Conservation (phyloP, 2,888 invertebrate species). For the Ormyrus labotus region DNA sequence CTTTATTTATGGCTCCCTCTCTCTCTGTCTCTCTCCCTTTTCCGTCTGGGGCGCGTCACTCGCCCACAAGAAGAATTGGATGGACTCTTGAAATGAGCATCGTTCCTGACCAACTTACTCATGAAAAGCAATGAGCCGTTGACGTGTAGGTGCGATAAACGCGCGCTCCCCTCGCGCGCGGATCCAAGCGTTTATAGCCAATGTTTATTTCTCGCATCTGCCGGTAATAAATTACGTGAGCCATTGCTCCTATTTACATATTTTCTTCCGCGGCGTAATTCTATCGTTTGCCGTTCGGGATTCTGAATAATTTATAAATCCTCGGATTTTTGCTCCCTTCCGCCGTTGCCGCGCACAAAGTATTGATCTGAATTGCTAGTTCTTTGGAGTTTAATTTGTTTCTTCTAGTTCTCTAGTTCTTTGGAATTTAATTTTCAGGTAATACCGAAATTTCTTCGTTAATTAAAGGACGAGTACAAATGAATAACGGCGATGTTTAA, state of each 20-base stretch:
- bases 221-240: slow-evolving; percentile 20
- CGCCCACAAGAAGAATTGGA: slow-evolving; percentile 45
- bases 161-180: background rate
- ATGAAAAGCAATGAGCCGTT: slow-evolving; percentile 67
- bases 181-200: no score
- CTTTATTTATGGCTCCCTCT: slow-evolving; percentile 37
- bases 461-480: no score
- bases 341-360: no score
- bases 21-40: background rate
- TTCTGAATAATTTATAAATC: no score
- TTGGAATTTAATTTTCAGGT: no score
- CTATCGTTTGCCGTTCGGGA: slow-evolving; percentile 1
- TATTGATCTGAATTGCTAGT: no score
- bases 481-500: no score
- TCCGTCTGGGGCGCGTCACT: background rate
- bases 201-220: slow-evolving; percentile 32
- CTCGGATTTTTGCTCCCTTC: no score
- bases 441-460: no score
- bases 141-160: background rate
- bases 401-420: no score
- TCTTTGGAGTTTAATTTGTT: no score
- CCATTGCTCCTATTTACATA: slow-evolving; percentile 6
- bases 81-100: slow-evolving; percentile 53
- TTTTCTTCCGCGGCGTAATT: slow-evolving; percentile 9
- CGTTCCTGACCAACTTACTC: slow-evolving; percentile 54